phyloP scores from a whole-genome alignment of 2,888 invertebrate species.

The Synergus umbraculus region DNA sequence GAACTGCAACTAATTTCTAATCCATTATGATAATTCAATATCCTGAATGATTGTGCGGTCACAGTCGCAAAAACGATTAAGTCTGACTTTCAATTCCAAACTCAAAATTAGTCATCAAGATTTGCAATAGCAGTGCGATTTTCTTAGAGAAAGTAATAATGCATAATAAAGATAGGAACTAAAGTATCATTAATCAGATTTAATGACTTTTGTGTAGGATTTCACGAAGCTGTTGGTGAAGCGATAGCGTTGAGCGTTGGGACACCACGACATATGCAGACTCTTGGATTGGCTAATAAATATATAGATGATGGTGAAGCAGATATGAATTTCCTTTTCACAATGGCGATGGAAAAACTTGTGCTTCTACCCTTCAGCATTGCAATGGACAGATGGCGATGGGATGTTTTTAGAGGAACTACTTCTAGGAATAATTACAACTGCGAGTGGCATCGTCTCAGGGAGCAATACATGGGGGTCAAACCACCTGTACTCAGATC shows the following conservation, averaged over 20 bases:
- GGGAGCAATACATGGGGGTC: conserved; percentile 90
- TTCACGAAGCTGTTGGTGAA: conserved; percentile 96
- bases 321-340: conserved; percentile 91
- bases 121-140: neutral
- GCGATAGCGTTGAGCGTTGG: conserved; percentile 91
- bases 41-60: neutral
- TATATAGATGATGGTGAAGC: conserved; percentile 89
- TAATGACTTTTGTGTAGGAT: conserved; percentile 80
- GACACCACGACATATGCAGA: conserved; percentile 91
- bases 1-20: neutral
- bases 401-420: conserved; percentile 89
- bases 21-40: neutral
- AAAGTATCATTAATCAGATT: neutral
- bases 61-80: neutral
- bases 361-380: conserved; percentile 91
- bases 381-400: conserved; percentile 91
- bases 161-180: conserved; percentile 7
- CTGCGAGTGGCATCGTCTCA: conserved; percentile 92
- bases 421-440: conserved; percentile 88
- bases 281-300: conserved; percentile 88
- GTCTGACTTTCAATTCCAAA: conserved; percentile 11
- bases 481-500: conserved; percentile 91
- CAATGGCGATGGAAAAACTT: conserved; percentile 91
- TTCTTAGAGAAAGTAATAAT: conserved; percentile 31
- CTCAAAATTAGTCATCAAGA: neutral